A percentile compares a stretch with the other conserved stretches of the same genome.
phyloP scores from a whole-genome alignment of 2,888 invertebrate species.

The Drosophila longiperda region DNA sequence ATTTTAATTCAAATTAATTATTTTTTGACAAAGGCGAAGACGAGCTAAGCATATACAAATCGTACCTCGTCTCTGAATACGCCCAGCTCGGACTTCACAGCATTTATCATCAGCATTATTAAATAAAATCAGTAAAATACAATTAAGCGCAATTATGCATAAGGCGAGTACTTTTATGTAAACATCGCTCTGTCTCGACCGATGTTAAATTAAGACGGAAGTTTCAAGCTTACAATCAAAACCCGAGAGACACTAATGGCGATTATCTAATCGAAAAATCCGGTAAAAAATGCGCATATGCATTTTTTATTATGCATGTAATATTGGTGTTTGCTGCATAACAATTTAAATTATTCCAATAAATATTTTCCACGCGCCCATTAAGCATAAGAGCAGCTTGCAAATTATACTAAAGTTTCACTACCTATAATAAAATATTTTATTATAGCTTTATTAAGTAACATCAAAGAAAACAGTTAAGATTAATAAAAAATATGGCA shows the following conservation, averaged over 20 bases:
- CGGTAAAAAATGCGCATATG: constrained; percentile 44
- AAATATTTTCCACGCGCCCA: constrained; percentile 3
- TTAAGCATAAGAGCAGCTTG: not conserved
- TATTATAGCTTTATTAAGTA: not conserved
- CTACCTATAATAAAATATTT: not conserved
- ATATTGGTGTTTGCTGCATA: constrained; percentile 13
- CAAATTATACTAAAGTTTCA: not conserved
- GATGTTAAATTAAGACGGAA: constrained; percentile 67
- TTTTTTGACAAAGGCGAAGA: constrained; percentile 54
- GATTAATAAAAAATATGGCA: not conserved
- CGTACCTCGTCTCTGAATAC: constrained; percentile 6
- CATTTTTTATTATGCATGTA: constrained; percentile 16
- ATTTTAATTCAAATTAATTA: constrained; percentile 40
- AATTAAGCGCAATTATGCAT: constrained; percentile 77
- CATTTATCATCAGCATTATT: constrained; percentile 30
- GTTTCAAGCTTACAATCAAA: constrained; percentile 63
- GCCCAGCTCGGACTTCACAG: constrained; percentile 5
- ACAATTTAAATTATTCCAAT: constrained; percentile 22
- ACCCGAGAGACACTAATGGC: constrained; percentile 44
- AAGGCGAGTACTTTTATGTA: constrained; percentile 20
- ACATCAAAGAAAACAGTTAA: not conserved
- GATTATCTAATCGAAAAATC: constrained; percentile 65
- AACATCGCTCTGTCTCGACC: constrained; percentile 19
- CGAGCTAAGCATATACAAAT: constrained; percentile 18
- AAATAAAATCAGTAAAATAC: constrained; percentile 30